Base-by-base conservation (phyloP, 2,888 invertebrate genomes). In the Thymelicus lineola region DNA sequence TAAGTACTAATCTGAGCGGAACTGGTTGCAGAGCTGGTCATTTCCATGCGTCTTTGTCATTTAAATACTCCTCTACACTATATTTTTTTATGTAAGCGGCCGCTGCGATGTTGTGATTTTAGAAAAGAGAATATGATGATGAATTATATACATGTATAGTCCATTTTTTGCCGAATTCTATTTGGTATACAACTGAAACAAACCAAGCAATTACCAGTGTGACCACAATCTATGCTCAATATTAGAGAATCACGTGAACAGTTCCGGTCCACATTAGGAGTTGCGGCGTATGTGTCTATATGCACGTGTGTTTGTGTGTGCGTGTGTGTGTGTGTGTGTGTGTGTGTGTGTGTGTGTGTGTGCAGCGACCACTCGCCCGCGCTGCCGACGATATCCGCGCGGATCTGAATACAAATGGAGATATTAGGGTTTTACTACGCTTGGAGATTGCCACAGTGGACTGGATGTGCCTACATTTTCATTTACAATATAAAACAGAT, bases 401-500 rank as follows among this genome's bases (percentile, higher is more conserved):
- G 83, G 87, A 90, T 90, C 90, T 87, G 90, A 89, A 91, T 90
- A 89, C 89, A 87, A 89, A 90, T 91, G 88, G 87, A 90, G 86
- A 88, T 85, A 90, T 91, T 89, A 89, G 82, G 77, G 77, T 10
- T 15, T 46, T 35, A 20, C 59, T 77, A 74, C 72, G 75, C 71
- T 67, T 75, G 71, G 45, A 36, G 78, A 76, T 17, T 6, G 75
- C n/a, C n/a, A n/a, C n/a, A n/a, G n/a, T 35, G 45, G 28, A 17
- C 74, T 73, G 71, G 75, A 75, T 73, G 58, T 42, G 72, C 35
- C 69, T 61, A 20, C 28, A 28, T 69, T 72, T 61, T 70, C 63
- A 36, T 36, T 38, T 62, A 60, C 42, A 42, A 38, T 38, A 9
- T 38, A 38, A 38, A 38, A 38, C 7, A 12, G 42, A 10, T 28